phyloP scores from a whole-genome alignment of 1,140 invertebrate species.

The Calycopis cecrops region DNA sequence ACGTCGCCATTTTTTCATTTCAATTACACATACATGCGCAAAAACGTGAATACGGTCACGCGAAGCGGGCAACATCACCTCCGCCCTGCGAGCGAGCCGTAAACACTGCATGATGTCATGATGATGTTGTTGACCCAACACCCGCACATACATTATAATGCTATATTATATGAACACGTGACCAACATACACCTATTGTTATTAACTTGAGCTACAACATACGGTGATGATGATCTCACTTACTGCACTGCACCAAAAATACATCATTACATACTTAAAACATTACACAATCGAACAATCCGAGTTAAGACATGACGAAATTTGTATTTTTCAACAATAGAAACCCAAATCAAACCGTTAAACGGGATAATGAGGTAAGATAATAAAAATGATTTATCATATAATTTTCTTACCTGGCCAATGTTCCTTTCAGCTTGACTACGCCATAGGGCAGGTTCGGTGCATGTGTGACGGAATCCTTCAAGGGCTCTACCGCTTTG shows the following conservation, averaged over 20 bases:
- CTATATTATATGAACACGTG: no score
- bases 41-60: constrained; percentile 24
- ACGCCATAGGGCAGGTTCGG: constrained; percentile 39
- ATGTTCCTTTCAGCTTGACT: constrained; percentile 49
- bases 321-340: no score
- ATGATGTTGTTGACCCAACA: constrained; percentile 55
- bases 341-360: no score
- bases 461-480: constrained; percentile 30
- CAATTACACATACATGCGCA: constrained; percentile 11
- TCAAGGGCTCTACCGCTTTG: constrained; percentile 35
- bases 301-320: no score
- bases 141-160: not conserved
- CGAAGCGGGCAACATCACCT: constrained; percentile 49
- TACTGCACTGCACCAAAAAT: no score
- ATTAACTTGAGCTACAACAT: no score
- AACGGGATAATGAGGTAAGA: no score
- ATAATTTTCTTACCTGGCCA: constrained; percentile 51
- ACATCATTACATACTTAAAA: no score
- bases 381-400: not conserved
- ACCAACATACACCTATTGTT: no score
- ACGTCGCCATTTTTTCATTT: no score
- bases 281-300: no score
- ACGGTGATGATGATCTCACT: no score
- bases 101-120: constrained; percentile 66
- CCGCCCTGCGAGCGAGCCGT: constrained; percentile 46